A percentile compares a stretch with the other conserved stretches of the same genome.
Conservation (phyloP, 2,888 invertebrate genomes). For the Apomyelois bistriatella region DNA sequence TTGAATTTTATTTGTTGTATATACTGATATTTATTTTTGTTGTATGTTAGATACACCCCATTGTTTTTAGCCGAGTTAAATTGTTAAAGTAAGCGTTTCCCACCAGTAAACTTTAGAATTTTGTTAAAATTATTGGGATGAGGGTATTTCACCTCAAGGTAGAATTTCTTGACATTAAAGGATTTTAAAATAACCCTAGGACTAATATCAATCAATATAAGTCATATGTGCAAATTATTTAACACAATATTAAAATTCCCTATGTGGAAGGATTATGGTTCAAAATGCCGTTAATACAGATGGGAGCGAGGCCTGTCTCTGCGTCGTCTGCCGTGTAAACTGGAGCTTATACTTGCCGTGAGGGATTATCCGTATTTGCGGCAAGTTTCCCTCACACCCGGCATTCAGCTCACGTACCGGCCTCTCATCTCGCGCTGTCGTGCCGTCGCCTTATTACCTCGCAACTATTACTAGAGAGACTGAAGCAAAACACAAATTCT, state of each 20-base stretch:
- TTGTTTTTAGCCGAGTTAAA: no score
- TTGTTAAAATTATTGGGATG: no score
- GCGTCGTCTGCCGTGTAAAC: conserved; percentile 48
- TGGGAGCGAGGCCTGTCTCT: conserved; percentile 24
- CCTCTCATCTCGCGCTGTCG: conserved; percentile 65
- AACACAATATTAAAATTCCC: no score
- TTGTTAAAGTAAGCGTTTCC: no score
- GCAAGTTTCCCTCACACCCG: conserved; percentile 38
- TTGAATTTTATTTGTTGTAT: conserved; percentile 38
- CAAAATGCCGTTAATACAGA: background rate
- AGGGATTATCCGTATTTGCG: conserved; percentile 62
- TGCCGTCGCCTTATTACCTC: conserved; percentile 66
- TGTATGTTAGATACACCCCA: background rate
- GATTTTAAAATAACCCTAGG: no score
- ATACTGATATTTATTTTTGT: conserved; percentile 8
- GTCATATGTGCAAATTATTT: no score
- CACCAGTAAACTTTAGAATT: no score
- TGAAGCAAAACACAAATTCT: conserved; percentile 39
- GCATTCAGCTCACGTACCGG: conserved; percentile 64
- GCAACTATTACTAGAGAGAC: conserved; percentile 53
- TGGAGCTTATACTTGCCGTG: conserved; percentile 46
- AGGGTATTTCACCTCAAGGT: no score
- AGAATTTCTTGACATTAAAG: no score
- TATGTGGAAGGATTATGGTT: background rate
- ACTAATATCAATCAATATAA: no score